Percentiles rank a stretch among this genome's conserved stretches.
These are phyloP conservation scores for Tapera naevia DNA, from an alignment of 2,797 vertebrate genomes.

Conservation along the genomic window DNA sequence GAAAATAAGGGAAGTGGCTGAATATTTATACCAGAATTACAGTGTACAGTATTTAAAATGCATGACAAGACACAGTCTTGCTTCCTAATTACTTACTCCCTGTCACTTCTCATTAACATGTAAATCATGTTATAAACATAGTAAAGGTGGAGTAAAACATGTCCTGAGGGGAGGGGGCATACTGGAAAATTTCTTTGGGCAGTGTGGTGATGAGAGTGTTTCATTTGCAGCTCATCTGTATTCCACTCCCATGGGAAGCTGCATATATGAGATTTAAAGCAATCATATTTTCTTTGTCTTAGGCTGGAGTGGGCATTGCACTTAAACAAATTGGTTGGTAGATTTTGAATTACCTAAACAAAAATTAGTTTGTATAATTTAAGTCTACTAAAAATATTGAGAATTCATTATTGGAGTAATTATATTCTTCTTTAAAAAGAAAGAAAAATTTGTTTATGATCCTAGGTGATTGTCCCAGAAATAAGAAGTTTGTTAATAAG, in stretches of 20 bases:
- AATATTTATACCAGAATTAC: conserved; percentile 64
- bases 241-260: conserved; percentile 58
- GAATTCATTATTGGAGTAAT: conserved; percentile 22
- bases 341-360: conserved; percentile 47
- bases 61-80: conserved; percentile 45
- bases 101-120: conserved; percentile 75
- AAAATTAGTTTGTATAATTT: conserved; percentile 13
- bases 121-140: conserved; percentile 71
- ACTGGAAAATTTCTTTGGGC: conserved; percentile 72
- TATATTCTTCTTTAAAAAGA: not conserved
- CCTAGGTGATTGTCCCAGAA: not conserved
- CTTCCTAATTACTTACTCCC: conserved; percentile 74
- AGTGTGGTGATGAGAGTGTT: conserved; percentile 63
- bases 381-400: not conserved
- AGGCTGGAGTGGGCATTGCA: conserved; percentile 41
- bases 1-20: conserved; percentile 56
- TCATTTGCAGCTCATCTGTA: conserved; percentile 62
- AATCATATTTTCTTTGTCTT: conserved; percentile 64
- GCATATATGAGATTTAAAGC: conserved; percentile 60
- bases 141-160: conserved; percentile 69
- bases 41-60: conserved; percentile 69
- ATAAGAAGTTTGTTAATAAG: not conserved
- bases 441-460: not conserved
- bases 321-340: conserved; percentile 57
- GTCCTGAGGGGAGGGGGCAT: conserved; percentile 50